Percentiles rank a stretch among this genome's conserved stretches.
These are phyloP conservation scores for Ophion ventricosus DNA, from an alignment of 2,888 invertebrate genomes.

Conservation along the genomic window DNA sequence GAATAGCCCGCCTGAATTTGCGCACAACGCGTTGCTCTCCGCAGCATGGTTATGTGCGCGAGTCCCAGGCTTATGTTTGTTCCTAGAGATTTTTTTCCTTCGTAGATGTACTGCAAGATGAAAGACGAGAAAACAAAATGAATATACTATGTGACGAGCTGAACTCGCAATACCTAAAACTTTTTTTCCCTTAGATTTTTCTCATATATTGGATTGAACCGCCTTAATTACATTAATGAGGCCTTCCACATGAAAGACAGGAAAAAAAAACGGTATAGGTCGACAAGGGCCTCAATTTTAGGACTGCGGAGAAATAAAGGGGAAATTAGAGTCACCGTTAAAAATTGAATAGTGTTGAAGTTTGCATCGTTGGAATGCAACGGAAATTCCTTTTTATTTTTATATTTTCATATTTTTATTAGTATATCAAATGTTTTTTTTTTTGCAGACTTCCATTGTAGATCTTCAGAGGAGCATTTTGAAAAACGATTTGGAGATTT, in stretches of 20 bases:
- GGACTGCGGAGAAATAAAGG: neutral
- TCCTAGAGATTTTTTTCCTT: constrained; percentile 51
- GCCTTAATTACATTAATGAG: neutral
- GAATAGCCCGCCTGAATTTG: constrained; percentile 80
- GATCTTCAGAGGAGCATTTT: neutral
- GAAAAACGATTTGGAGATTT: too few species aligned
- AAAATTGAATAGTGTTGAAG: neutral
- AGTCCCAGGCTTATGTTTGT: constrained; percentile 15
- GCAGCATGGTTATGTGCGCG: constrained; percentile 58
- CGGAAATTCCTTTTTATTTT: neutral
- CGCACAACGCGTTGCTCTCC: constrained; percentile 73
- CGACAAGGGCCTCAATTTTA: neutral
- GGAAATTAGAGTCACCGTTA: neutral
- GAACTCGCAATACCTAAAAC: neutral
- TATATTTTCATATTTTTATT: neutral
- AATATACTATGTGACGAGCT: constrained; percentile 1
- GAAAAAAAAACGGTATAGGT: neutral
- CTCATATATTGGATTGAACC: neutral
- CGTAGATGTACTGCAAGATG: constrained; percentile 31
- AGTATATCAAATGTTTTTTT: neutral
- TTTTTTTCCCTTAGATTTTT: neutral
- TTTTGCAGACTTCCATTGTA: neutral
- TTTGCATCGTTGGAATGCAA: neutral
- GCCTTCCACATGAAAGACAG: neutral
- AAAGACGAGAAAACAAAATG: constrained; percentile 45